These are phyloP conservation scores for Sebastes nivosus DNA, from an alignment of 2,797 vertebrate genomes.

Conservation along the genomic window DNA sequence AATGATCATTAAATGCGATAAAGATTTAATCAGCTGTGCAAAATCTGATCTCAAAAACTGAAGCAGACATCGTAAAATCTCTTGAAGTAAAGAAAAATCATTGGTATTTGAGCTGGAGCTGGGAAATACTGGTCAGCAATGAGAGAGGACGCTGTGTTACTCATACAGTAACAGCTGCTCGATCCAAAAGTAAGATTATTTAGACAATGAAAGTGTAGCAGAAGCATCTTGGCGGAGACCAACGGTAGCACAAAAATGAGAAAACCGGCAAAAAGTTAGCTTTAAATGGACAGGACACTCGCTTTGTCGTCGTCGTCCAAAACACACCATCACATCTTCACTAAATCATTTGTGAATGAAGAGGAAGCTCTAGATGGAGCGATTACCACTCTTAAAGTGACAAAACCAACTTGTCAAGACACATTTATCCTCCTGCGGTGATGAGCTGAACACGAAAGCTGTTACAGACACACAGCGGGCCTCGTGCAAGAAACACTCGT, in stretches of 20 bases:
- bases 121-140: background rate
- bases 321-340: background rate
- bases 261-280: too few relatives aligned
- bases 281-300: background rate
- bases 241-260: background rate
- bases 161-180: background rate
- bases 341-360: background rate
- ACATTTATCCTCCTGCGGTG: background rate
- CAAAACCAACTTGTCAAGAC: background rate
- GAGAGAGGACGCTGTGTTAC: background rate
- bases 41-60: background rate
- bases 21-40: conserved; percentile 13
- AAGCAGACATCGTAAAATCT: background rate
- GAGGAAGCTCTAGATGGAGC: background rate
- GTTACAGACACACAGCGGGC: background rate
- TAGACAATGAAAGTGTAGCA: background rate
- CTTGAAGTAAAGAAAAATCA: background rate
- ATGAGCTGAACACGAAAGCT: background rate
- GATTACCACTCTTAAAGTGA: background rate
- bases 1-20: background rate
- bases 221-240: background rate
- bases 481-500: background rate
- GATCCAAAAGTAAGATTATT: background rate
- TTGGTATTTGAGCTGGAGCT: conserved; percentile 17
- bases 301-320: background rate